Conservation (phyloP, 23 tunicate species). For the Botrylloides violaceus region DNA sequence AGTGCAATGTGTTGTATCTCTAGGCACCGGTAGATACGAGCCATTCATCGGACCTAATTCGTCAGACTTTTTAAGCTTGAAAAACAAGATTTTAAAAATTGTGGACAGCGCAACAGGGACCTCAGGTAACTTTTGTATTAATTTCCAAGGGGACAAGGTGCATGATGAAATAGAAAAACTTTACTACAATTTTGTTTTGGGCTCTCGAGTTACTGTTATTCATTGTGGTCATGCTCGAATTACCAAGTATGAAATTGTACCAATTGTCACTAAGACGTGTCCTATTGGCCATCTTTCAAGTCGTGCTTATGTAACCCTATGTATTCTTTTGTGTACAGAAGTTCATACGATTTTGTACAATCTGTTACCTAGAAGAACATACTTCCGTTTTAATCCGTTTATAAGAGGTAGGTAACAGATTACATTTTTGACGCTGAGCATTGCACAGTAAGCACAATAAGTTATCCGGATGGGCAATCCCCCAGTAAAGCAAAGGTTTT, state of each 20-base stretch:
- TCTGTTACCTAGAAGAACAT: conserved; percentile 62
- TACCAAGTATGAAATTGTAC: too few relatives aligned
- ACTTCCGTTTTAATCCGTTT: conserved; percentile 81
- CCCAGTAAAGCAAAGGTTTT: too few relatives aligned
- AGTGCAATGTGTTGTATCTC: conserved; percentile 78
- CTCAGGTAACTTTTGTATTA: conserved; percentile 32
- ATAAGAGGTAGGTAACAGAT: conserved; percentile 41
- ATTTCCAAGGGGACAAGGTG: background rate
- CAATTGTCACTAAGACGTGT: background rate
- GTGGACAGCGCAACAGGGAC: conserved; percentile 86
- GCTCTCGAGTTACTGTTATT: background rate
- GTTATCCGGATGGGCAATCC: too few relatives aligned
- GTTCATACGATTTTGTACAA: conserved; percentile 86
- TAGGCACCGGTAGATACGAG: conserved; percentile 88
- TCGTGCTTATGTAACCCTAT: too few relatives aligned
- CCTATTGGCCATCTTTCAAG: too few relatives aligned
- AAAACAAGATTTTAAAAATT: conserved; percentile 65
- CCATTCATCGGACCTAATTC: conserved; percentile 77
- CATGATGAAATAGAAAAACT: background rate
- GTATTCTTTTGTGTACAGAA: conserved; percentile 32
- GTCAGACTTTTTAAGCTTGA: conserved; percentile 50
- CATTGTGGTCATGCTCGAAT: background rate
- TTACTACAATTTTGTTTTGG: background rate
- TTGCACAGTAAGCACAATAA: too few relatives aligned
- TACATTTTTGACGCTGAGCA: too few relatives aligned